These are phyloP conservation scores for Dinoponera quadriceps DNA, from an alignment of 1,140 invertebrate species.

Conservation along the genomic window DNA sequence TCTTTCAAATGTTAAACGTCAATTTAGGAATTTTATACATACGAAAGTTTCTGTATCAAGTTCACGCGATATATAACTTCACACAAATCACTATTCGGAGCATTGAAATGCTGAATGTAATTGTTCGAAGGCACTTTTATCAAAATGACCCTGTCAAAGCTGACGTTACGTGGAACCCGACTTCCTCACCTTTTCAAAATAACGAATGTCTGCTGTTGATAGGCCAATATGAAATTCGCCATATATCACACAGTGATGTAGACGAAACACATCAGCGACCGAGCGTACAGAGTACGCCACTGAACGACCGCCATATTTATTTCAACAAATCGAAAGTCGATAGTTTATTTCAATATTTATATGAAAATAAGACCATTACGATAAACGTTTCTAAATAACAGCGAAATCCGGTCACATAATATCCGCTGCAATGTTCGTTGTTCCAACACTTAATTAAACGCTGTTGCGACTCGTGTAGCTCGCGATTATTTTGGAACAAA, in stretches of 20 bases:
- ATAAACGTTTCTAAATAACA: too few relatives aligned
- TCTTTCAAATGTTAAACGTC: background rate
- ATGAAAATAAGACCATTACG: too few relatives aligned
- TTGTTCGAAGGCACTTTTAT: background rate
- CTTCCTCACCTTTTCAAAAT: conserved; percentile 25
- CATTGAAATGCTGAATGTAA: background rate
- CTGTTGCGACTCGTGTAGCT: too few relatives aligned
- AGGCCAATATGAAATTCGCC: background rate
- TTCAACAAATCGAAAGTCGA: too few relatives aligned
- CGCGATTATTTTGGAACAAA: too few relatives aligned
- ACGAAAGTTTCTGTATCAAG: background rate
- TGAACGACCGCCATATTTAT: too few relatives aligned
- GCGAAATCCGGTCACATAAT: too few relatives aligned
- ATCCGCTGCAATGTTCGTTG: too few relatives aligned
- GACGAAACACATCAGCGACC: conserved; percentile 25
- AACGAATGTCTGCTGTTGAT: conserved; percentile 9
- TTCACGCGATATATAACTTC: background rate
- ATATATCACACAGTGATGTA: background rate
- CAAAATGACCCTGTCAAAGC: background rate
- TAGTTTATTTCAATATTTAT: background rate
- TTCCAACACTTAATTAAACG: too few relatives aligned
- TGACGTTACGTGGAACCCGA: too few relatives aligned
- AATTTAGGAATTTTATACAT: background rate
- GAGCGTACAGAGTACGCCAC: conserved; percentile 11
- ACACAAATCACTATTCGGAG: background rate